phyloP scores from a whole-genome alignment of 2,888 invertebrate species.

The Taphrorychus bicolor region DNA sequence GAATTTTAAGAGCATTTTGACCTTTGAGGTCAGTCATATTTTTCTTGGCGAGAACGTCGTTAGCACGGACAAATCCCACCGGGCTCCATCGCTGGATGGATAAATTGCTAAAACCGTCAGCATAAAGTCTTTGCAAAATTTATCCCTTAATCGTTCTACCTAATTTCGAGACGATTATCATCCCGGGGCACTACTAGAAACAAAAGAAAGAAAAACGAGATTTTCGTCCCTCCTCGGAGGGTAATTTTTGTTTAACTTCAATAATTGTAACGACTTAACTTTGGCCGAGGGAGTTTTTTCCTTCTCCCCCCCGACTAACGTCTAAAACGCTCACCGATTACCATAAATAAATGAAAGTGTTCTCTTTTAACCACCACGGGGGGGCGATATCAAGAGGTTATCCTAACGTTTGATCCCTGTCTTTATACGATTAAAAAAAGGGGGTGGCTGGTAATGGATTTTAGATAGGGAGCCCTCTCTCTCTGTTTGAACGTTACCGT shows the following conservation, averaged over 20 bases:
- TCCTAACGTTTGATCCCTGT: constrained; percentile 39
- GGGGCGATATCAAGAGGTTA: constrained; percentile 42
- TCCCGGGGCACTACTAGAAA: neutral
- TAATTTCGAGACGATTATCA: neutral
- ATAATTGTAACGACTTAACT: constrained; percentile 46
- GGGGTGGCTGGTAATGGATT: constrained; percentile 29
- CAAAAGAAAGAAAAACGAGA: constrained; percentile 2
- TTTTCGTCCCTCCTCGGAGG: constrained; percentile 7
- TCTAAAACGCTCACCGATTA: constrained; percentile 54
- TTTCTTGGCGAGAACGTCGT: constrained; percentile 24
- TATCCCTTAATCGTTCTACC: neutral
- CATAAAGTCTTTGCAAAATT: neutral
- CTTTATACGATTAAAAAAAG: constrained; percentile 37
- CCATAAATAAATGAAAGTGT: constrained; percentile 60
- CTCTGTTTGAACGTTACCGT: constrained; percentile 9
- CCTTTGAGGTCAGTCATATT: constrained; percentile 37
- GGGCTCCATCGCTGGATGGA: neutral
- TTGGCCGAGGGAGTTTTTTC: constrained; percentile 38
- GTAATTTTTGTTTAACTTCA: constrained; percentile 43
- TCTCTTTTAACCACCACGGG: constrained; percentile 49
- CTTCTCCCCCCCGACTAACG: constrained; percentile 30
- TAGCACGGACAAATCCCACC: constrained; percentile 21
- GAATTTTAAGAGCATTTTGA: constrained; percentile 36
- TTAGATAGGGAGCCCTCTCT: constrained; percentile 14
- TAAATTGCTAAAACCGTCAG: neutral